Percentiles rank a stretch among this genome's conserved stretches.
phyloP scores from a whole-genome alignment of 2,888 invertebrate genomes.

The Tipula vernalis region DNA sequence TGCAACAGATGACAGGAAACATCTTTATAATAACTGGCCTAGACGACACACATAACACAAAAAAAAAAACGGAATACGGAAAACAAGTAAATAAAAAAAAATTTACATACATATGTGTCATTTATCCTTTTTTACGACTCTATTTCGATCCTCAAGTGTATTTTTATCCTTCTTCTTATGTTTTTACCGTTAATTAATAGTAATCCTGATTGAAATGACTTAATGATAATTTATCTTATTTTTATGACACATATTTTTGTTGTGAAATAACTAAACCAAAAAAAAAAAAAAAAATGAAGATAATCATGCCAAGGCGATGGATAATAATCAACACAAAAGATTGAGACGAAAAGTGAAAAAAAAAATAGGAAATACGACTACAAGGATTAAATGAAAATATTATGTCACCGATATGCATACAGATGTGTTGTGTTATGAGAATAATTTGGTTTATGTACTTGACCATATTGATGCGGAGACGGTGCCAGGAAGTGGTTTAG shows the following conservation, averaged over 20 bases:
- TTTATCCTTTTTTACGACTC: neutral
- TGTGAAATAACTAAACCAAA: neutral
- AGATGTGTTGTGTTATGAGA: neutral
- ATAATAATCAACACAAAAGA: neutral
- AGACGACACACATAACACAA: neutral
- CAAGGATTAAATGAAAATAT: neutral
- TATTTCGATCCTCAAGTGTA: neutral
- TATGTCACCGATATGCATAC: neutral
- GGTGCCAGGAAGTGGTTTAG: neutral
- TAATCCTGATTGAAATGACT: neutral
- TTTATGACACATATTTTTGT: neutral
- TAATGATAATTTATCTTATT: neutral
- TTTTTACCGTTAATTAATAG: conserved; percentile 4
- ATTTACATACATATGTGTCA: neutral
- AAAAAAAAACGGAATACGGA: neutral
- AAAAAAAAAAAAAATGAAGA: neutral
- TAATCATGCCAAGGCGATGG: neutral
- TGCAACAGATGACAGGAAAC: conserved; percentile 4
- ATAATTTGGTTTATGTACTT: neutral
- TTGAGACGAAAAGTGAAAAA: neutral
- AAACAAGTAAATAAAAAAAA: neutral
- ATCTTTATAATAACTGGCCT: neutral
- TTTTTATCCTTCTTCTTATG: neutral
- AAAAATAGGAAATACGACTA: neutral
- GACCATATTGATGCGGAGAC: neutral